phyloP scores from a whole-genome alignment of 2,113 vertebrate species.

The Saccopteryx leptura region DNA sequence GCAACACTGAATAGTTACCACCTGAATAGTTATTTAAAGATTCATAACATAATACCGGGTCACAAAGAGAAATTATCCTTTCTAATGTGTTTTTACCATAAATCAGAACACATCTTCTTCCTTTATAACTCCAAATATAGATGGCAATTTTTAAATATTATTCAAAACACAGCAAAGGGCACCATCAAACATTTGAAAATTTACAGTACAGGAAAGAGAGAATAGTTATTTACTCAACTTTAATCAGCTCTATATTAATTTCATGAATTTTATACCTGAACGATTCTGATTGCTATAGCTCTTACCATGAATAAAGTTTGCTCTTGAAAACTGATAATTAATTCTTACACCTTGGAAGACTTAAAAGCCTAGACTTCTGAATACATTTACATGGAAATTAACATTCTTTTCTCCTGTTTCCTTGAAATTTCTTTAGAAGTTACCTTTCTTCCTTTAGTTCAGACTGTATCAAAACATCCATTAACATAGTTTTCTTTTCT shows the following conservation, averaged over 20 bases:
- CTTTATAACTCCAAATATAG: not conserved
- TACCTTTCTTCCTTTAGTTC: slow-evolving; percentile 76
- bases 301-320: slow-evolving; percentile 87
- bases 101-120: slow-evolving; percentile 18
- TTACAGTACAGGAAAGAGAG: slow-evolving; percentile 76
- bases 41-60: not conserved
- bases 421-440: slow-evolving; percentile 90
- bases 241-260: slow-evolving; percentile 85
- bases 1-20: not conserved
- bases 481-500: slow-evolving; percentile 79
- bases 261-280: slow-evolving; percentile 87
- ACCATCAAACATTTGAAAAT: slow-evolving; percentile 78
- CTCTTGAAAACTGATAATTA: slow-evolving; percentile 90
- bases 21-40: slow-evolving; percentile 30
- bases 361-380: slow-evolving; percentile 86
- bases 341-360: slow-evolving; percentile 88
- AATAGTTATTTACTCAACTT: slow-evolving; percentile 80
- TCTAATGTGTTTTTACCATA: not conserved
- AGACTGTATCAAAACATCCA: slow-evolving; percentile 81
- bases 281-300: slow-evolving; percentile 78
- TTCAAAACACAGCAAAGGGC: slow-evolving; percentile 67
- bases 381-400: slow-evolving; percentile 89
- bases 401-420: slow-evolving; percentile 86
- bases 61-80: slow-evolving; percentile 30
- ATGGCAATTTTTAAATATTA: not conserved